phyloP scores from a whole-genome alignment of 2,113 vertebrate genomes.

The Sturnus vulgaris region DNA sequence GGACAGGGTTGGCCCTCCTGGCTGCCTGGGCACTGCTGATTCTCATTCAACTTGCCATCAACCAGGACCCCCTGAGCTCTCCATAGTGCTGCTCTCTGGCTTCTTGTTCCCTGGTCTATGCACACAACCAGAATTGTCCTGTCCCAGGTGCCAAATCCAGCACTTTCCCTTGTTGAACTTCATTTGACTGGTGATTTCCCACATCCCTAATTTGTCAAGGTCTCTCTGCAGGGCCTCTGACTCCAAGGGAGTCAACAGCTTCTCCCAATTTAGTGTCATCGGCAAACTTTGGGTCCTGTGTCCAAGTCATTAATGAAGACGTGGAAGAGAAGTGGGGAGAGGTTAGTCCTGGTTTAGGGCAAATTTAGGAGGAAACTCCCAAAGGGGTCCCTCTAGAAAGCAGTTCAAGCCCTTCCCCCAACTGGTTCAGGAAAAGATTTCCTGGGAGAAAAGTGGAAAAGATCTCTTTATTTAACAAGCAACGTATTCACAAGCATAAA shows the following conservation, averaged over 20 bases:
- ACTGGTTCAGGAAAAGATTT: neutral
- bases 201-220: neutral
- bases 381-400: neutral
- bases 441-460: neutral
- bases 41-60: fast-evolving
- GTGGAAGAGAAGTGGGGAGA: neutral
- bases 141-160: neutral
- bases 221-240: neutral
- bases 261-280: neutral
- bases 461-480: neutral
- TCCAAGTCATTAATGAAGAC: neutral
- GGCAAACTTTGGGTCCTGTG: neutral
- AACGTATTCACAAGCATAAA: neutral
- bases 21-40: neutral
- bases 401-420: neutral
- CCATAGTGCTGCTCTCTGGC: neutral
- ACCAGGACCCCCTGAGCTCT: neutral
- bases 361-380: neutral
- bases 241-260: fast-evolving
- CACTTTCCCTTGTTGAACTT: neutral
- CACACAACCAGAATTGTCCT: neutral
- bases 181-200: neutral
- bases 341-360: neutral
- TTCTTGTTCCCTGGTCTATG: neutral
- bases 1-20: fast-evolving